These are phyloP conservation scores for Cichlasoma orientale DNA, from an alignment of 2,797 vertebrate genomes.

Conservation along the genomic window DNA sequence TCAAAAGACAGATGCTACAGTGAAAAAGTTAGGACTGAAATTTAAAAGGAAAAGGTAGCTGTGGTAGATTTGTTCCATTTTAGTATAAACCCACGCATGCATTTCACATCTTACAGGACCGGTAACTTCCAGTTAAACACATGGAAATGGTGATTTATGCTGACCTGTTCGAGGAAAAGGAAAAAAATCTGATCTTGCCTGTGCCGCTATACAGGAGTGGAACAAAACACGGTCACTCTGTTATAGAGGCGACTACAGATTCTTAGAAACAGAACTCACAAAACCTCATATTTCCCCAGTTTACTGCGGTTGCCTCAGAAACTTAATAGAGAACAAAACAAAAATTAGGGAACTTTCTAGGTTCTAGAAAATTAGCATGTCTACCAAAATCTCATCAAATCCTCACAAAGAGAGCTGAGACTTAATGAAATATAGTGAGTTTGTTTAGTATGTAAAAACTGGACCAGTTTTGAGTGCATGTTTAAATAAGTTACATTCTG, in stretches of 20 bases:
- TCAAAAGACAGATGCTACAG: background rate
- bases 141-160: conserved; percentile 3
- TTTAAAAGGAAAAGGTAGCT: conserved; percentile 5
- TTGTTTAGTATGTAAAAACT: conserved; percentile 41
- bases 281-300: background rate
- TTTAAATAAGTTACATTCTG: conserved; percentile 68
- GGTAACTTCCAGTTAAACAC: conserved; percentile 34
- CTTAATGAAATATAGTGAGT: conserved; percentile 19
- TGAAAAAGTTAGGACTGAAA: background rate
- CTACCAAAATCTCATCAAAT: conserved; percentile 1
- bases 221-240: background rate
- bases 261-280: background rate
- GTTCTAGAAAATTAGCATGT: conserved; percentile 2
- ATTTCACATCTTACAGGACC: conserved; percentile 42
- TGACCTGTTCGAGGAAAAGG: background rate
- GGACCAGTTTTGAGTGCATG: conserved; percentile 12
- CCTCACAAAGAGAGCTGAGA: background rate
- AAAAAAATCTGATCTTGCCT: background rate
- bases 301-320: background rate
- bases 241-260: conserved; percentile 11
- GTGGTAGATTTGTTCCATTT: conserved; percentile 20
- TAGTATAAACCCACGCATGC: conserved; percentile 38
- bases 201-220: background rate
- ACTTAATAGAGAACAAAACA: background rate
- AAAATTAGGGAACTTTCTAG: background rate